Evolutionary conservation across 1,140 invertebrate species (phyloP).

Genomic region (Linepithema humile): DNA sequence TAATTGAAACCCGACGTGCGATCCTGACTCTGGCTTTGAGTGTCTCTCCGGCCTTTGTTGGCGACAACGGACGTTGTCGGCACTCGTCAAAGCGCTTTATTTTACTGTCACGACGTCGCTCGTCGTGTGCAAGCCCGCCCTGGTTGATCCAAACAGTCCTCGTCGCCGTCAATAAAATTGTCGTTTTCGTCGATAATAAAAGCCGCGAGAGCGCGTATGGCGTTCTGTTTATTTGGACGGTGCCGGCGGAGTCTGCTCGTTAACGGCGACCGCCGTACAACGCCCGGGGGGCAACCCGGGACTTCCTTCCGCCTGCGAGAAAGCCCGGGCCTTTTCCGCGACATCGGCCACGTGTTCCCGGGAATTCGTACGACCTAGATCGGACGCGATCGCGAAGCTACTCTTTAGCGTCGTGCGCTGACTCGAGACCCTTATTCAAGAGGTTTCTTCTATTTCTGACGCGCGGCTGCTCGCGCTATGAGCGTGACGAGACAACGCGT

Average conservation of each 20-base stretch:
- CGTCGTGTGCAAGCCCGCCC: conserved; percentile 58
- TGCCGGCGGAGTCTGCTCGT: conserved; percentile 69
- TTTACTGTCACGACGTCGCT: conserved; percentile 44
- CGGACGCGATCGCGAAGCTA: conserved; percentile 53
- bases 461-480: neutral
- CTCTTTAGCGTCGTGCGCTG: conserved; percentile 33
- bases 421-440: neutral
- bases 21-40: neutral
- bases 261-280: conserved; percentile 21
- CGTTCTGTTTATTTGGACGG: conserved; percentile 72
- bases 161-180: conserved; percentile 71
- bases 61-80: conserved; percentile 41
- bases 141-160: conserved; percentile 66
- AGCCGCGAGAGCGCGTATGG: conserved; percentile 64
- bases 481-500: neutral
- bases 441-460: conserved; percentile 44
- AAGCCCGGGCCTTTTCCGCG: conserved; percentile 70
- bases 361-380: conserved; percentile 44
- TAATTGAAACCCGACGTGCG: neutral
- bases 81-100: conserved; percentile 67
- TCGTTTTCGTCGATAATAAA: conserved; percentile 73
- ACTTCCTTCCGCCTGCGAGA: conserved; percentile 74
- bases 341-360: conserved; percentile 64
- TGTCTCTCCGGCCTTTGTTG: conserved; percentile 32
- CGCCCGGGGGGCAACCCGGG: neutral